phyloP scores from a whole-genome alignment of 2,113 vertebrate species.

The Verasper variegatus region DNA sequence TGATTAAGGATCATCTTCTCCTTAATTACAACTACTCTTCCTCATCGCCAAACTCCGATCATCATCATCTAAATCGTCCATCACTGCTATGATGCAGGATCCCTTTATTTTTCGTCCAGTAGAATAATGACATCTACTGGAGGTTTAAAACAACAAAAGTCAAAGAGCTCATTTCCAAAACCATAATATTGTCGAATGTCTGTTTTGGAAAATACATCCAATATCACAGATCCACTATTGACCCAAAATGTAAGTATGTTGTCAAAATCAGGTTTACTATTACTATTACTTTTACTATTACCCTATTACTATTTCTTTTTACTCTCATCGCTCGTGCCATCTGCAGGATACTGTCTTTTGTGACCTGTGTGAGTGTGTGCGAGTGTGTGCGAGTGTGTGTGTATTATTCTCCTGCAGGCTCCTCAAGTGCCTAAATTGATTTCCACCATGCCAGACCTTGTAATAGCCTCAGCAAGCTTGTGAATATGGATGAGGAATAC shows the following conservation, averaged over 20 bases:
- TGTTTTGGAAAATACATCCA: neutral
- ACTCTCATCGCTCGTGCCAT: neutral
- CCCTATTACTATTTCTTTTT: neutral
- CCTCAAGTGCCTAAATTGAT: constrained; percentile 71
- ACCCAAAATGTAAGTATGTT: neutral
- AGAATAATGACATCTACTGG: constrained; percentile 50
- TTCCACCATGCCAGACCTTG: constrained; percentile 53
- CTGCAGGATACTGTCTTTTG: constrained; percentile 4
- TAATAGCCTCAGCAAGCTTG: constrained; percentile 61
- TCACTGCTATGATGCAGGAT: neutral
- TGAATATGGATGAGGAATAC: constrained; percentile 77
- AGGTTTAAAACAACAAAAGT: neutral
- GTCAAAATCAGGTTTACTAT: neutral
- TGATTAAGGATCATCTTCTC: neutral
- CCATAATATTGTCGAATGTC: neutral
- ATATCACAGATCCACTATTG: neutral
- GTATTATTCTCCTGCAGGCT: constrained; percentile 39
- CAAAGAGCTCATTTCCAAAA: neutral
- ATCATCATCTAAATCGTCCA: too few species aligned
- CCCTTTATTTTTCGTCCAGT: neutral
- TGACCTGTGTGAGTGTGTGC: neutral
- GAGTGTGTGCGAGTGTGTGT: neutral
- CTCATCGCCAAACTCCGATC: neutral
- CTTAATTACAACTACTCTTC: too few species aligned
- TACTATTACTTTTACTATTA: neutral